These are phyloP conservation scores for Cephus rjabovi DNA, from an alignment of 2,888 invertebrate species.

Conservation along the genomic window DNA sequence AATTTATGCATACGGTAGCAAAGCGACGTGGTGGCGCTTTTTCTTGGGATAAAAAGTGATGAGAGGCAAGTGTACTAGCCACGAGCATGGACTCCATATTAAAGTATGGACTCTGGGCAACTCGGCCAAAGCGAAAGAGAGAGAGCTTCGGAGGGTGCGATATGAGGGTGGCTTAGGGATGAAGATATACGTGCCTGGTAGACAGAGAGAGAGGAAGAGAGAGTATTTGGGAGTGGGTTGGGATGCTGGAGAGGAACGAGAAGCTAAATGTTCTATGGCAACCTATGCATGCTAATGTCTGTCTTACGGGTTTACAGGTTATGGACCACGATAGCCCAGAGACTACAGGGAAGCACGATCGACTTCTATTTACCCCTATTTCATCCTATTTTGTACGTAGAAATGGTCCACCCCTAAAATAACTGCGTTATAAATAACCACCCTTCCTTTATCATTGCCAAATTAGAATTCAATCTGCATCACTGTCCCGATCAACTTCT, in stretches of 20 bases:
- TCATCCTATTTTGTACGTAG: background rate
- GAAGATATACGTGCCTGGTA: constrained; percentile 8
- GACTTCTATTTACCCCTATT: background rate
- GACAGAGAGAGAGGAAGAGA: constrained; percentile 7
- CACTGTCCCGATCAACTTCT: background rate
- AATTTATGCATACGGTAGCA: constrained; percentile 41
- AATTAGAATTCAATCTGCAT: constrained; percentile 4
- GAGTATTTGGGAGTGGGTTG: background rate
- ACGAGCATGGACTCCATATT: background rate
- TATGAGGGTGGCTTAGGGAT: background rate
- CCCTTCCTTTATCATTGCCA: constrained; percentile 7
- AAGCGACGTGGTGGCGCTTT: constrained; percentile 7
- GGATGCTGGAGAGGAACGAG: constrained; percentile 8
- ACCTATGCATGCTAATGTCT: constrained; percentile 61
- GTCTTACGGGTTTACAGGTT: constrained; percentile 46
- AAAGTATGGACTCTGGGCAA: background rate
- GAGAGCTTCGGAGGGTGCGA: constrained; percentile 26
- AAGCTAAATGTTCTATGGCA: constrained; percentile 55
- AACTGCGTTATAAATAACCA: constrained; percentile 10
- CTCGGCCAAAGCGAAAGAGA: constrained; percentile 18
- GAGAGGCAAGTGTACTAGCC: constrained; percentile 26
- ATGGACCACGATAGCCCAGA: background rate
- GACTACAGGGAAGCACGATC: background rate
- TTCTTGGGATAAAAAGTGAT: constrained; percentile 36
- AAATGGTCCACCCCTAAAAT: background rate